phyloP scores from a whole-genome alignment of 2,113 vertebrate species.

The Oplegnathus fasciatus region DNA sequence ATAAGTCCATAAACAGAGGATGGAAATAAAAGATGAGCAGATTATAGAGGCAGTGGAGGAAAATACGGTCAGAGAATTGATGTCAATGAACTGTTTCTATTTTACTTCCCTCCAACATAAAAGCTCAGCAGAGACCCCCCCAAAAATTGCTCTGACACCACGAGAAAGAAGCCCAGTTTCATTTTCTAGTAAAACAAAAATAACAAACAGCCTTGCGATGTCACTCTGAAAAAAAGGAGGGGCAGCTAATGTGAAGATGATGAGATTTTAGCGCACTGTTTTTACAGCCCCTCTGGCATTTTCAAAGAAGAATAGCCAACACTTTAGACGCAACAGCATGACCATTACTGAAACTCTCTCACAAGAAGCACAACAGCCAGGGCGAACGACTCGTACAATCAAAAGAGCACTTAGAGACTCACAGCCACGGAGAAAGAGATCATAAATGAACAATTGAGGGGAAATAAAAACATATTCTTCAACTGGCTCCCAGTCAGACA shows the following conservation, averaged over 20 bases:
- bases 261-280: constrained; percentile 31
- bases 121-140: constrained; percentile 11
- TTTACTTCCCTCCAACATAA: constrained; percentile 18
- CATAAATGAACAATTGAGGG: constrained; percentile 14
- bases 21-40: constrained; percentile 23
- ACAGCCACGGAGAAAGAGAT: constrained; percentile 15
- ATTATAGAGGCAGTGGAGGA: constrained; percentile 34
- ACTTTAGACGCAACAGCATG: constrained; percentile 30
- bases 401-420: constrained; percentile 70
- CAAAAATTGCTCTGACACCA: neutral
- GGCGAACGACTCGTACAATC: constrained; percentile 41
- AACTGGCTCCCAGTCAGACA: constrained; percentile 24
- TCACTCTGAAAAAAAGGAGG: neutral
- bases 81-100: neutral
- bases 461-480: constrained; percentile 20
- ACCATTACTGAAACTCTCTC: constrained; percentile 35
- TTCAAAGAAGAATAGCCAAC: constrained; percentile 18
- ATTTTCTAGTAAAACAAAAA: neutral
- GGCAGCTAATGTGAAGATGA: constrained; percentile 33
- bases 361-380: constrained; percentile 22
- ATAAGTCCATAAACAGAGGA: constrained; percentile 45
- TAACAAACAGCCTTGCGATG: neutral
- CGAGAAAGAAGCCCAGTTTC: neutral
- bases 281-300: constrained; percentile 26
- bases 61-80: constrained; percentile 21